Base-by-base conservation (phyloP, 2,113 vertebrate genomes). In the Heterocephalus glaber region DNA sequence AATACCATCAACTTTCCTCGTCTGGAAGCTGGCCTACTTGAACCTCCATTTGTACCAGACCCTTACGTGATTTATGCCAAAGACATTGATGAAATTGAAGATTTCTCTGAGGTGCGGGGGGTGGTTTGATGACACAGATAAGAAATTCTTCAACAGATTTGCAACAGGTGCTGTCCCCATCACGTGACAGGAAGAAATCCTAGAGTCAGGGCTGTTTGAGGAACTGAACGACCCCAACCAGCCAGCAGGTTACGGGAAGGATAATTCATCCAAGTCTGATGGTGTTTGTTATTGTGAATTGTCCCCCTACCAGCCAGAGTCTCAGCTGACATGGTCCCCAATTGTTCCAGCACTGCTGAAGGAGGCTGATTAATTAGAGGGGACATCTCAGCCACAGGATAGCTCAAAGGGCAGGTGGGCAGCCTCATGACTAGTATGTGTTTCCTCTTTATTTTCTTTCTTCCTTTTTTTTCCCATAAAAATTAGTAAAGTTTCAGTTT, bases 61-160 rank as follows among this genome's bases (percentile, higher is more conserved):
- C 99, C 99, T 92, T 99, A 98, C 0, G 99, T 99, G 33, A 99
- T 99, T 96, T 99, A 99, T 92, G 99, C 99, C 97, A 99, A 99
- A 98, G 99, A 99, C 97, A 95, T 99, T 2, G 98, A 98, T 89
- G 99, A 99, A 97, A 99, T 99, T 38, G 99, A 99, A 7, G 99
- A 99, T 95, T 99, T 99, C 98, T 99, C 99, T 1, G 99, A 99
- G 97, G 88, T 99, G 94, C 98, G 98, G 91, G 99, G 99, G 93
- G 98, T 99, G 3, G 99, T 99, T 99, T 83, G 99, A 99, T n/a
- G 98, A 98, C 86, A 99, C 99, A 94, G 99, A 99, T 86, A 98
- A 99, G 22, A 99, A 98, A 80, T 99, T 99, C 98, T 99, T 99
- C 98, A 99, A 99, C 91, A 99, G 98, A 96, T 99, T 99, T 98